These are phyloP conservation scores for Megalops cyprinoides DNA, from an alignment of 2,797 vertebrate species.

Conservation along the genomic window DNA sequence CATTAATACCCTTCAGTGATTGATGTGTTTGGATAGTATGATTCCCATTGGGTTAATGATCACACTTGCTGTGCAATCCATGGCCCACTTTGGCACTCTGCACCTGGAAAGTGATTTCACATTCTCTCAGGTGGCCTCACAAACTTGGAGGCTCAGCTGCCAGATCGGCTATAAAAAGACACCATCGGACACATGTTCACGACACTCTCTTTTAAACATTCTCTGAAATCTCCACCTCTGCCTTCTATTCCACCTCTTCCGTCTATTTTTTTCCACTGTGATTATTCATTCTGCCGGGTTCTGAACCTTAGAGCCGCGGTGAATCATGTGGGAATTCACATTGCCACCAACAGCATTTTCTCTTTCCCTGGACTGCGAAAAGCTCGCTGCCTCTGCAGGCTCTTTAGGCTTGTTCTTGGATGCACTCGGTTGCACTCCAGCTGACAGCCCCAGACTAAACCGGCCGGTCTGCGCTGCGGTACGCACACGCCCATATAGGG, in stretches of 20 bases:
- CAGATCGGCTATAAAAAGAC: constrained; percentile 9
- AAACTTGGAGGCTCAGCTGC: constrained; percentile 4
- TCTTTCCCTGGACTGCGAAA: neutral
- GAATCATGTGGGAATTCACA: constrained; percentile 24
- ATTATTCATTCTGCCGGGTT: constrained; percentile 11
- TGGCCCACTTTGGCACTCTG: constrained; percentile 9
- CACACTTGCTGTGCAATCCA: neutral
- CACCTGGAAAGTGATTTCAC: neutral
- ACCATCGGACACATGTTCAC: neutral
- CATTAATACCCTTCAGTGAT: no score
- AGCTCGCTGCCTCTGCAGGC: neutral
- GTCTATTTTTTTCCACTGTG: neutral
- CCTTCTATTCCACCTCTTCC: neutral
- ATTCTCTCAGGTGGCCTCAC: neutral
- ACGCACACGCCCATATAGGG: neutral
- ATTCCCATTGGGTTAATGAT: neutral
- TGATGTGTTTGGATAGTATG: no score
- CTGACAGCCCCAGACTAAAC: neutral
- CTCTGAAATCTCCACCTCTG: neutral
- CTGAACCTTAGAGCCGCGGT: neutral
- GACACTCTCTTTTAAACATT: neutral
- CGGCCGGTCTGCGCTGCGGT: neutral
- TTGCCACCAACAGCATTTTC: neutral
- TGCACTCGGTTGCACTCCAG: neutral
- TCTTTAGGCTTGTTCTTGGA: no score